These are phyloP conservation scores for Cercopithecus neglectus DNA, from an alignment of 2,797 vertebrate genomes.

Conservation along the genomic window DNA sequence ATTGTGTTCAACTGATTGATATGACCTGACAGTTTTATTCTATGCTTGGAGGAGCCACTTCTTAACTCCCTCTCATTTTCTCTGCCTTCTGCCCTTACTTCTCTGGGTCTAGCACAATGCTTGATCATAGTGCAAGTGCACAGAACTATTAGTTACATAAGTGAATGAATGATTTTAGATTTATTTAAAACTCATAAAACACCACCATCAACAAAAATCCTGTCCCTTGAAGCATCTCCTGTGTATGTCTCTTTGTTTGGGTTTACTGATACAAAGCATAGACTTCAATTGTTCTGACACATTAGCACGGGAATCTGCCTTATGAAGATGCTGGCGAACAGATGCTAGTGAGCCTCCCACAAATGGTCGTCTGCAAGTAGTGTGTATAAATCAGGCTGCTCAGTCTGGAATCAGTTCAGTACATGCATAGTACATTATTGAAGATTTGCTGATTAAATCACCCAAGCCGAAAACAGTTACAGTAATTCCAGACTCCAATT, in stretches of 20 bases:
- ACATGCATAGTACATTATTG: neutral
- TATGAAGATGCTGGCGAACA: constrained; percentile 33
- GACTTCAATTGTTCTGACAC: neutral
- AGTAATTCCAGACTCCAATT: constrained; percentile 22
- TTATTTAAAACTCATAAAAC: neutral
- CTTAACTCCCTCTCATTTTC: neutral
- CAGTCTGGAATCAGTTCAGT: constrained; percentile 35
- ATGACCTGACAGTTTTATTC: neutral
- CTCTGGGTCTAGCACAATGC: neutral
- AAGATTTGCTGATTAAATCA: constrained; percentile 48
- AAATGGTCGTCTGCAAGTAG: neutral
- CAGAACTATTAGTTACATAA: neutral
- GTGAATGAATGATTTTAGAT: neutral
- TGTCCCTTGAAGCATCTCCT: neutral
- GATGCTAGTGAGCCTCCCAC: neutral
- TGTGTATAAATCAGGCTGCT: constrained; percentile 7
- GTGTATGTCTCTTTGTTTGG: neutral
- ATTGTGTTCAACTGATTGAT: neutral
- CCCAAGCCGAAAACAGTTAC: constrained; percentile 39
- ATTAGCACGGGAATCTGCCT: neutral
- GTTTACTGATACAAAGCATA: neutral
- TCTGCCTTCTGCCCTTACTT: neutral
- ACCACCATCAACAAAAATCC: neutral
- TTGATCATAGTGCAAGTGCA: too few relatives aligned
- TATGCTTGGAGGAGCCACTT: neutral